Evolutionary conservation across 2,888 invertebrate species (phyloP).

Genomic region (Linnaemya vulpina): DNA sequence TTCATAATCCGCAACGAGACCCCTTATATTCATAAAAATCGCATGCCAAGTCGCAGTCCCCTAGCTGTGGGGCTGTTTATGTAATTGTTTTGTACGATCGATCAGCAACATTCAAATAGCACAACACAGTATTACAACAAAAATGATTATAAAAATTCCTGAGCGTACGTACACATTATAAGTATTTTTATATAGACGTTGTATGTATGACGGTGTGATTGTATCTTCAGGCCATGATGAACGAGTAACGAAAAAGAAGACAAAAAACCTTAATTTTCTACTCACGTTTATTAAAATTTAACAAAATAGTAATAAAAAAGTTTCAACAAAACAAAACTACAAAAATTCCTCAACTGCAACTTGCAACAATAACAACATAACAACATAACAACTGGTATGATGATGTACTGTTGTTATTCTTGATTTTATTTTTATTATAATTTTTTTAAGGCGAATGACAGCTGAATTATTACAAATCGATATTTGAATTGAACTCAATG

Average conservation of each 20-base stretch:
- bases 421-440: conserved; percentile 25
- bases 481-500: conserved; percentile 70
- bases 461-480: conserved; percentile 82
- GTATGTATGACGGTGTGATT: conserved; percentile 39
- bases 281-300: conserved; percentile 78
- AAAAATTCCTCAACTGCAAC: conserved; percentile 77
- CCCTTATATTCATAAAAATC: not conserved
- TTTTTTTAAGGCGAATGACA: conserved; percentile 76
- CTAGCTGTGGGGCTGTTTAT: not conserved
- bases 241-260: conserved; percentile 54
- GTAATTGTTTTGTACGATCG: conserved; percentile 12
- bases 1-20: not conserved
- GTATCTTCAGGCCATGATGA: conserved; percentile 67
- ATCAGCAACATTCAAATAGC: conserved; percentile 42
- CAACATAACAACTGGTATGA: conserved; percentile 13
- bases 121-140: conserved; percentile 71
- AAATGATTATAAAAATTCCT: conserved; percentile 71
- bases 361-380: conserved; percentile 43
- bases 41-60: not conserved
- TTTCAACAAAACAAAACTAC: conserved; percentile 33
- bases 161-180: conserved; percentile 73
- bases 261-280: conserved; percentile 78
- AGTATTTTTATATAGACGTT: conserved; percentile 40
- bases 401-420: conserved; percentile 38
- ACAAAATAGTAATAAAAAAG: conserved; percentile 73